A percentile compares a stretch with the other conserved stretches of the same genome.
Evolutionary conservation across 2,888 invertebrate genomes (phyloP).

Genomic region (Adelphocoris suturalis): DNA sequence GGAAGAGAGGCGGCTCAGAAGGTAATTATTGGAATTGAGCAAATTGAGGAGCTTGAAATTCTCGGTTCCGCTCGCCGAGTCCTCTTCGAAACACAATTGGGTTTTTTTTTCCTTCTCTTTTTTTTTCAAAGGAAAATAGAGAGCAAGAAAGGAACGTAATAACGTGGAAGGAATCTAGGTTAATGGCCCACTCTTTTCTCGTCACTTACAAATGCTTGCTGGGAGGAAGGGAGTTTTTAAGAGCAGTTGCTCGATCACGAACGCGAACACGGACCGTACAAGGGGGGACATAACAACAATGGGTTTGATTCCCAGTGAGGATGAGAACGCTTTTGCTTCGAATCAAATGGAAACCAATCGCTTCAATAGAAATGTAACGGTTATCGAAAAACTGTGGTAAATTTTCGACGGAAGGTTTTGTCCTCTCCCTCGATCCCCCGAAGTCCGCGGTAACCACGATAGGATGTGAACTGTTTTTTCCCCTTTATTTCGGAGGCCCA

Average conservation of each 20-base stretch:
- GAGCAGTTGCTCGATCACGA: constrained; percentile 17
- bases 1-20: background rate
- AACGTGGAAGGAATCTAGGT: constrained; percentile 37
- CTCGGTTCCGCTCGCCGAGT: background rate
- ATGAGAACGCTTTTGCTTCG: background rate
- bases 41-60: constrained; percentile 22
- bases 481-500: no score
- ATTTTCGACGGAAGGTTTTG: background rate
- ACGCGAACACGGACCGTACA: no score
- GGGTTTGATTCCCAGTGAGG: background rate
- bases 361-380: constrained; percentile 20
- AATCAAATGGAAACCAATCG: background rate
- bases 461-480: no score
- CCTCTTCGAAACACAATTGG: background rate
- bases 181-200: constrained; percentile 30
- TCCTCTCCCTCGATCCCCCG: background rate
- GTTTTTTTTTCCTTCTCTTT: background rate
- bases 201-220: constrained; percentile 24
- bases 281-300: constrained; percentile 27
- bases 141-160: constrained; percentile 6
- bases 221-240: constrained; percentile 9
- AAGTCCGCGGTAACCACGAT: no score
- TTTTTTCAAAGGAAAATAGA: background rate
- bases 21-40: constrained; percentile 1
- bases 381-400: background rate